These are phyloP conservation scores for Ptyas mucosa DNA, from an alignment of 2,113 vertebrate genomes.

Conservation along the genomic window DNA sequence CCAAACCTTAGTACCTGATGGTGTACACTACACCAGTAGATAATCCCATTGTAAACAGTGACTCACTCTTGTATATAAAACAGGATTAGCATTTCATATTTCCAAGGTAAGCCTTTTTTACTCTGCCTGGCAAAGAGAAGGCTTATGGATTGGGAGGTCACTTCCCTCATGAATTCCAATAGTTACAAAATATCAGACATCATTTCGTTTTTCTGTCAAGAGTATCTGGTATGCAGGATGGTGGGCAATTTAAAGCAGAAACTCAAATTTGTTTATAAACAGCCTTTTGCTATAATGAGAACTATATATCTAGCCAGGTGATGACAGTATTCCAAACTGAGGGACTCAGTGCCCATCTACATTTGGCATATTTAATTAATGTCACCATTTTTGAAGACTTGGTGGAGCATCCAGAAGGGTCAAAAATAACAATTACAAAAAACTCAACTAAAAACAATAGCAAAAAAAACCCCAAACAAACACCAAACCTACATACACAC, in stretches of 20 bases:
- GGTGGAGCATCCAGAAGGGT: not conserved
- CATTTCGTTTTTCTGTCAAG: constrained; percentile 13
- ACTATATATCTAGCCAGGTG: not conserved
- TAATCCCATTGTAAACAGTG: constrained; percentile 61
- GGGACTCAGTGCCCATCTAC: not conserved
- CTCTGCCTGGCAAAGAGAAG: constrained; percentile 54
- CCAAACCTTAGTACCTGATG: constrained; percentile 45
- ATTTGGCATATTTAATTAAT: not conserved
- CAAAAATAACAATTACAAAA: not conserved
- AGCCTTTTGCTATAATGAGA: not conserved
- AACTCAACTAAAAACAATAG: not conserved
- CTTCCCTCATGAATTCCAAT: constrained; percentile 31
- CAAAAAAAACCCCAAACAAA: not conserved
- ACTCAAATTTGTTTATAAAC: not conserved
- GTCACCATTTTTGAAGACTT: not conserved
- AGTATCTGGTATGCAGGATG: not conserved
- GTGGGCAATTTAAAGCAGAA: not conserved
- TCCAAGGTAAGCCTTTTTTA: constrained; percentile 56
- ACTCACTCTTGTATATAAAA: constrained; percentile 58
- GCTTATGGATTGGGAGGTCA: constrained; percentile 35
- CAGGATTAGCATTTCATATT: constrained; percentile 62
- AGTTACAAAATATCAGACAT: constrained; percentile 29
- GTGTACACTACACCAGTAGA: constrained; percentile 6
- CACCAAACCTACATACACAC: not conserved
- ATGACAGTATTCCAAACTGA: not conserved